phyloP scores from a whole-genome alignment of 1,140 invertebrate genomes.

The Drosophila bocki region DNA sequence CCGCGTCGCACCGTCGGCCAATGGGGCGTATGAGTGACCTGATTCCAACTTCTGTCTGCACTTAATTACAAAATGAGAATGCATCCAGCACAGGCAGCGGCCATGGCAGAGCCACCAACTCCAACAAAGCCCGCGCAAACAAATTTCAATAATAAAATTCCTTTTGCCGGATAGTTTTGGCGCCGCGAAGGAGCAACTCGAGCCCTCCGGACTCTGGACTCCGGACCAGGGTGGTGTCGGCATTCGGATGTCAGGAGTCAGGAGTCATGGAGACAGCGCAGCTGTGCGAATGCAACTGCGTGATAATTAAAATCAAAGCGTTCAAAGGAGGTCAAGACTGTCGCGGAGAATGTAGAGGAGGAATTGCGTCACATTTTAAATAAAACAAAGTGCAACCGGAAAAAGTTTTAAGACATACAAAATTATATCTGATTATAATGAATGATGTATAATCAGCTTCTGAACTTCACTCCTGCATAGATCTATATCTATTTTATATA shows the following conservation, averaged over 20 bases:
- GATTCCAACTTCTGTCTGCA: slow-evolving; percentile 75
- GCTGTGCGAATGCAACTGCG: slow-evolving; percentile 43
- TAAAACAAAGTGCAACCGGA: background rate
- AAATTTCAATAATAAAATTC: slow-evolving; percentile 76
- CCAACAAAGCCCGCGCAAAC: slow-evolving; percentile 63
- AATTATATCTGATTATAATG: background rate
- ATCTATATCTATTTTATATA: no score
- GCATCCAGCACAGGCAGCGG: slow-evolving; percentile 33
- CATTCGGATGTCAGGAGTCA: slow-evolving; percentile 8
- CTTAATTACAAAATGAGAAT: slow-evolving; percentile 77
- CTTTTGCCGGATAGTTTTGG: slow-evolving; percentile 44
- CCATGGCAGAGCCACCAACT: slow-evolving; percentile 37
- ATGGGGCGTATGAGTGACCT: slow-evolving; percentile 71
- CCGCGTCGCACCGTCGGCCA: slow-evolving; percentile 20
- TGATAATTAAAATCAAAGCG: slow-evolving; percentile 56
- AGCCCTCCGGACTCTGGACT: background rate
- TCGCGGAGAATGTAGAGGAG: background rate
- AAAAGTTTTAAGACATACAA: no score
- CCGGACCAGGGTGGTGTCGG: slow-evolving; percentile 3
- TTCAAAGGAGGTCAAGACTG: slow-evolving; percentile 34
- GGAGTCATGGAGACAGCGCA: slow-evolving; percentile 29
- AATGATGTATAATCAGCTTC: background rate
- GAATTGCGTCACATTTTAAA: background rate
- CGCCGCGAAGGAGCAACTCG: slow-evolving; percentile 30
- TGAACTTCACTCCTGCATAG: no score